Conservation (phyloP, 2,797 vertebrate genomes). For the Gobio occitaniae region DNA sequence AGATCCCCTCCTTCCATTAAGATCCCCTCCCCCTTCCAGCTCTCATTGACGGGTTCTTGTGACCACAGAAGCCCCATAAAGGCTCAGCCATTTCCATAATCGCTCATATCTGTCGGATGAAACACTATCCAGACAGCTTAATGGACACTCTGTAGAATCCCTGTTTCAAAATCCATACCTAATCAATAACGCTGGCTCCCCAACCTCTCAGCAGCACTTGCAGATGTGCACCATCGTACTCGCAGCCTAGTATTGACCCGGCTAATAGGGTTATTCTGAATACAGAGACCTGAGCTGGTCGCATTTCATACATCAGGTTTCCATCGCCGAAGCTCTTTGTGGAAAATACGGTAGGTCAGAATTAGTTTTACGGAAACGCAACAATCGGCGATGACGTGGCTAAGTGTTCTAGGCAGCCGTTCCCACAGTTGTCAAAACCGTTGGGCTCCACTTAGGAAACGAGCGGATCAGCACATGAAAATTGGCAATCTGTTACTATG, state of each 20-base stretch:
- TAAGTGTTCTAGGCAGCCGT: constrained; percentile 45
- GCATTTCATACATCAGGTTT: constrained; percentile 31
- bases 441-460: constrained; percentile 49
- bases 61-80: constrained; percentile 74
- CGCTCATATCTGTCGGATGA: constrained; percentile 79
- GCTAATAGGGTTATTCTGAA: constrained; percentile 67
- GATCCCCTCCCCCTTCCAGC: constrained; percentile 53
- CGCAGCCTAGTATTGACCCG: constrained; percentile 64
- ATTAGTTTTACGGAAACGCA: constrained; percentile 50
- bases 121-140: constrained; percentile 80
- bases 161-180: constrained; percentile 81
- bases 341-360: constrained; percentile 30
- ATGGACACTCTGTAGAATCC: constrained; percentile 79
- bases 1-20: constrained; percentile 63
- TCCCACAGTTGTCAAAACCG: constrained; percentile 61
- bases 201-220: constrained; percentile 72
- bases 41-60: constrained; percentile 53
- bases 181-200: constrained; percentile 82
- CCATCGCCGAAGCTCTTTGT: constrained; percentile 36
- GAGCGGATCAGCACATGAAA: constrained; percentile 54
- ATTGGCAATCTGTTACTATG: constrained; percentile 69
- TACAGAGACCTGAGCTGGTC: constrained; percentile 28
- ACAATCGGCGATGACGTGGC: constrained; percentile 20
- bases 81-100: constrained; percentile 70
- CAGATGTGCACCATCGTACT: constrained; percentile 64